These are phyloP conservation scores for Drosophila kambysellisi DNA, from an alignment of 2,888 invertebrate species.

Conservation along the genomic window DNA sequence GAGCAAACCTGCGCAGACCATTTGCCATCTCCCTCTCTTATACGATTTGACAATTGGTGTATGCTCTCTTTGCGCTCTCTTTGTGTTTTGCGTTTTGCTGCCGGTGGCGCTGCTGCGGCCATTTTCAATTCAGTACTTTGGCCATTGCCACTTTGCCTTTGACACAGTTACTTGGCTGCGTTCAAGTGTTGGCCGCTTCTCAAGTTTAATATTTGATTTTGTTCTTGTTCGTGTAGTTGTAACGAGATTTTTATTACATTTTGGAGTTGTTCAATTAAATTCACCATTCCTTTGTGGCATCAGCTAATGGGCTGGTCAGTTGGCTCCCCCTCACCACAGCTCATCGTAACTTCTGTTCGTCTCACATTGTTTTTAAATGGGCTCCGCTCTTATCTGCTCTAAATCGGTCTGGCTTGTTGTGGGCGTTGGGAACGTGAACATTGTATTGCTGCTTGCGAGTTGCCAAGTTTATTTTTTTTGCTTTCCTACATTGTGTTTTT, in stretches of 20 bases:
- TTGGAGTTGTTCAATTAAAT: constrained; percentile 71
- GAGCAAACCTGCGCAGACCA: constrained; percentile 28
- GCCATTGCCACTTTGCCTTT: constrained; percentile 65
- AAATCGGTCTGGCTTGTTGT: constrained; percentile 32
- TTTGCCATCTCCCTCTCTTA: constrained; percentile 9
- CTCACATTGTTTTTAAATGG: constrained; percentile 47
- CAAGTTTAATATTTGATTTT: constrained; percentile 32
- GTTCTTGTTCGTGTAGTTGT: constrained; percentile 12
- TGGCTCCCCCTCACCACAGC: not conserved
- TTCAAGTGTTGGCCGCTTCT: constrained; percentile 44
- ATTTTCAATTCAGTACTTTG: constrained; percentile 67
- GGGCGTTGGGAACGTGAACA: constrained; percentile 20
- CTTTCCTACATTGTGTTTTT: constrained; percentile 20
- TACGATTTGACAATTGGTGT: constrained; percentile 13
- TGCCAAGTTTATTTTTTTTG: constrained; percentile 43
- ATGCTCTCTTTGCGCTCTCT: constrained; percentile 24
- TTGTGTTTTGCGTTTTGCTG: constrained; percentile 1
- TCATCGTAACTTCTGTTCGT: constrained; percentile 3
- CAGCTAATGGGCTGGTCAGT: constrained; percentile 17
- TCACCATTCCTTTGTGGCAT: constrained; percentile 46
- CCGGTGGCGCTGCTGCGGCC: constrained; percentile 28
- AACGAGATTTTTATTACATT: constrained; percentile 47
- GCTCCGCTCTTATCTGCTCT: constrained; percentile 43
- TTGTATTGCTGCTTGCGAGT: constrained; percentile 6
- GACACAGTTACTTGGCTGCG: constrained; percentile 64